Conservation (phyloP, 2,113 vertebrate genomes). For the Aptenodytes patagonicus region DNA sequence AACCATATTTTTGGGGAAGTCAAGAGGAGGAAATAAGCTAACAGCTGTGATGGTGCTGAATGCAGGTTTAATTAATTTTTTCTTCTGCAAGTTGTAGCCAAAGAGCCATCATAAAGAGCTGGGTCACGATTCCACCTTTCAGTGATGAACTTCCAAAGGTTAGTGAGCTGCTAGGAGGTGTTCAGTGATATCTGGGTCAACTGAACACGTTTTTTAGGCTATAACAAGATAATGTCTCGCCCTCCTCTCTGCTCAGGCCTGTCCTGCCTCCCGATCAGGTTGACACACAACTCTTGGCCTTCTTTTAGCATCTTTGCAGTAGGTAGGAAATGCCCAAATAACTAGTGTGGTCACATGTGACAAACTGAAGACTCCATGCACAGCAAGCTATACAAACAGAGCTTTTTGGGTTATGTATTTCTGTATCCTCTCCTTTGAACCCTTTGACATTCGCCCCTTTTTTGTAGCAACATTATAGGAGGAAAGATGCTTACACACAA, state of each 20-base stretch:
- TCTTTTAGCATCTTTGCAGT: not conserved
- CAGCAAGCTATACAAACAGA: not conserved
- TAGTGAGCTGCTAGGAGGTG: not conserved
- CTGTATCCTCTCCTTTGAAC: not conserved
- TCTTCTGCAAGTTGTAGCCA: not conserved
- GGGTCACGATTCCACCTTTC: not conserved
- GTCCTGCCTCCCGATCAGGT: not conserved
- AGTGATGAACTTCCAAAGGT: conserved; percentile 3
- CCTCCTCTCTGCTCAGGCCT: not conserved
- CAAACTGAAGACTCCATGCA: not conserved
- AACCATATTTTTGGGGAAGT: conserved; percentile 31
- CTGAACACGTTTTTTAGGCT: not conserved
- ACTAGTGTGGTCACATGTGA: not conserved
- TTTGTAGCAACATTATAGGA: not conserved
- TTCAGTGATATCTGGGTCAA: not conserved
- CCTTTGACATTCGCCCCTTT: not conserved
- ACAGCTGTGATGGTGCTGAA: conserved; percentile 43
- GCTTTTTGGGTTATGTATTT: not conserved
- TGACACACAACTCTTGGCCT: not conserved
- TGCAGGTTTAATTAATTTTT: conserved; percentile 38
- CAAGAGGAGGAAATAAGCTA: conserved; percentile 23
- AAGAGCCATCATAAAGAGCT: conserved; percentile 20
- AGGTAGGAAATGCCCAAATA: not conserved
- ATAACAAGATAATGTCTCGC: not conserved
- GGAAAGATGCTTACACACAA: not conserved